Conservation (phyloP, 2,113 vertebrate genomes). For the Ciconia stormi region DNA sequence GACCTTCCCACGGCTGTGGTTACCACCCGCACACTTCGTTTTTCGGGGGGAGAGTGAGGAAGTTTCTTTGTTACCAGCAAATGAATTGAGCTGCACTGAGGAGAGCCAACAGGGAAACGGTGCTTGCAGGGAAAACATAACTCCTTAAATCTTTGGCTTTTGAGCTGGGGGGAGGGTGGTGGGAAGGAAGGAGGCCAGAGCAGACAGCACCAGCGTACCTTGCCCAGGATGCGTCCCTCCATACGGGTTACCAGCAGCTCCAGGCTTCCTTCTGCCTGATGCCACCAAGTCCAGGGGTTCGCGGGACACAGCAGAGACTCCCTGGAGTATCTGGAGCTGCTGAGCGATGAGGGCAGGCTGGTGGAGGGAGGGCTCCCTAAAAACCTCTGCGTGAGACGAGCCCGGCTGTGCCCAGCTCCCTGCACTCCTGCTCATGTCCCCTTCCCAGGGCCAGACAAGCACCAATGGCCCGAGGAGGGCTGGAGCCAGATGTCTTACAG, state of each 20-base stretch:
- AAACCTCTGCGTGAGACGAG: background rate
- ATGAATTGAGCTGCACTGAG: background rate
- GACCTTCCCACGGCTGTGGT: background rate
- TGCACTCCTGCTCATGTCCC: background rate
- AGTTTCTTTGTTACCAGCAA: background rate
- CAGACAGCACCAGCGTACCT: background rate
- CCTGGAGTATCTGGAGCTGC: background rate
- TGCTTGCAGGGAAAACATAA: background rate
- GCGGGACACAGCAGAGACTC: background rate
- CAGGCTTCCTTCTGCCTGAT: background rate
- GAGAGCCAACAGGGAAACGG: background rate
- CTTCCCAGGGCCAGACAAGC: background rate
- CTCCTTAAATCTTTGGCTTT: background rate
- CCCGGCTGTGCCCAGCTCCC: background rate
- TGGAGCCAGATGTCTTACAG: background rate
- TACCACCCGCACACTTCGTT: accelerated
- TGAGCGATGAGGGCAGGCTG: background rate
- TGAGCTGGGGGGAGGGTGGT: background rate
- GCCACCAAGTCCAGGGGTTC: background rate
- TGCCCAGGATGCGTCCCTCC: background rate
- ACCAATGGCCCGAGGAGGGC: too few species aligned
- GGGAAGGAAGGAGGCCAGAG: background rate
- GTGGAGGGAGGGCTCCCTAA: background rate
- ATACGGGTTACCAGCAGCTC: background rate
- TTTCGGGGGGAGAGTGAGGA: background rate